A percentile compares a stretch with the other conserved stretches of the same genome.
Evolutionary conservation across 2,113 vertebrate genomes (phyloP).

Genomic region (Polypterus senegalus): DNA sequence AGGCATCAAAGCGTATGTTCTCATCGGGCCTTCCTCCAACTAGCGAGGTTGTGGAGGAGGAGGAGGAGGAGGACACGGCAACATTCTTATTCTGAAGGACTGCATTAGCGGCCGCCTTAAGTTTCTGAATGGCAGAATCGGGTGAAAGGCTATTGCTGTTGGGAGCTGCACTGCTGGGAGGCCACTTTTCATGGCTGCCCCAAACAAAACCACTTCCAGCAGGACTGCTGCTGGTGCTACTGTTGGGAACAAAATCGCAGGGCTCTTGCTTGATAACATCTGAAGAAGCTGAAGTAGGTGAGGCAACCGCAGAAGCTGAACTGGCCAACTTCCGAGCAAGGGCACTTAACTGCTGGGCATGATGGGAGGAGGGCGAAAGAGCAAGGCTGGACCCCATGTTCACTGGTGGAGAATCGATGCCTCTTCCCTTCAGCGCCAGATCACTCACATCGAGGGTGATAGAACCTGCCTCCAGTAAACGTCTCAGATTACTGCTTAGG

Average conservation of each 20-base stretch:
- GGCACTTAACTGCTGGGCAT: constrained; percentile 89
- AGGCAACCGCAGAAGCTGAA: constrained; percentile 45
- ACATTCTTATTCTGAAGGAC: constrained; percentile 91
- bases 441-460: constrained; percentile 68
- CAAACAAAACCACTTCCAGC: constrained; percentile 72
- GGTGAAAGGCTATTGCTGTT: constrained; percentile 79
- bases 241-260: constrained; percentile 49
- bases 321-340: constrained; percentile 87
- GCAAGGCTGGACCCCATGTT: constrained; percentile 60
- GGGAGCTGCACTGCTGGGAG: constrained; percentile 67
- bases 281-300: constrained; percentile 43
- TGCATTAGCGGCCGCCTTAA: constrained; percentile 91
- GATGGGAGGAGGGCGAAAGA: constrained; percentile 81
- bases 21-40: constrained; percentile 60
- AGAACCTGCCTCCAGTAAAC: constrained; percentile 86
- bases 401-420: constrained; percentile 61
- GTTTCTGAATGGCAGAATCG: constrained; percentile 91
- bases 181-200: constrained; percentile 87
- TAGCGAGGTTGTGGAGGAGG: constrained; percentile 36
- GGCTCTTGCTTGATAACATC: constrained; percentile 54
- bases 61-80: constrained; percentile 42
- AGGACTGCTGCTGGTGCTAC: constrained; percentile 60
- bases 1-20: constrained; percentile 81
- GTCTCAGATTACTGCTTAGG: constrained; percentile 84
- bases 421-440: constrained; percentile 51